Evolutionary conservation across 2,113 vertebrate species (phyloP).

Genomic region (Tympanuchus pallidicinctus): DNA sequence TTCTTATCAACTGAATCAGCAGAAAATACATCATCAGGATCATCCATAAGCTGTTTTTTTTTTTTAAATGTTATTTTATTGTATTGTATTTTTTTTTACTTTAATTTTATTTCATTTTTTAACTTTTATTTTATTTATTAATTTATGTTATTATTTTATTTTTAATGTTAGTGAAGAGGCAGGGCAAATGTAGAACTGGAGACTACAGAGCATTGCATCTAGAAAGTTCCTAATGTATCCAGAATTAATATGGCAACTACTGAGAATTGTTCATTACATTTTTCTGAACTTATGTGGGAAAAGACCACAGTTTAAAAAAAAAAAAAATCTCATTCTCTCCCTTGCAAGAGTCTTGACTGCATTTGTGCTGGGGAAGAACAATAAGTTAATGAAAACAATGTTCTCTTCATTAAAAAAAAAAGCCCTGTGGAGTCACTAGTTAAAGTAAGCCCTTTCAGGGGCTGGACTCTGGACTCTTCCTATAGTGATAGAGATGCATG

Average conservation of each 20-base stretch:
- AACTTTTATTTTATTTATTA: background rate
- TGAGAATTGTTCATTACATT: background rate
- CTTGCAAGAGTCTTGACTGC: background rate
- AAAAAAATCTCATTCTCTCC: background rate
- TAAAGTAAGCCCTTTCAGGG: background rate
- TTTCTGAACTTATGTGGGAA: background rate
- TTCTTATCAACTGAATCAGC: background rate
- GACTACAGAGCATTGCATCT: background rate
- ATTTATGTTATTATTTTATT: background rate
- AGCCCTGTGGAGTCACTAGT: background rate
- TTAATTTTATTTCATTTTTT: background rate
- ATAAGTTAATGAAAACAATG: background rate
- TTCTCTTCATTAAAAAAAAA: background rate
- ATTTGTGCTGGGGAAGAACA: background rate
- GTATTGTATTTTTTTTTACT: background rate
- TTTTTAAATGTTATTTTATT: background rate
- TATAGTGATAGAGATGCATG: background rate
- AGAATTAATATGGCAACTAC: background rate
- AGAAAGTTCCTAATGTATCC: background rate
- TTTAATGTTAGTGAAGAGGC: background rate
- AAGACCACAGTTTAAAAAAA: background rate
- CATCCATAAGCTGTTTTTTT: background rate
- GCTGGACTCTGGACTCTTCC: background rate
- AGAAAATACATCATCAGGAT: background rate
- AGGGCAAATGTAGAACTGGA: background rate